Conservation (phyloP, 2,797 vertebrate genomes). For the Rhinogobio ventralis region DNA sequence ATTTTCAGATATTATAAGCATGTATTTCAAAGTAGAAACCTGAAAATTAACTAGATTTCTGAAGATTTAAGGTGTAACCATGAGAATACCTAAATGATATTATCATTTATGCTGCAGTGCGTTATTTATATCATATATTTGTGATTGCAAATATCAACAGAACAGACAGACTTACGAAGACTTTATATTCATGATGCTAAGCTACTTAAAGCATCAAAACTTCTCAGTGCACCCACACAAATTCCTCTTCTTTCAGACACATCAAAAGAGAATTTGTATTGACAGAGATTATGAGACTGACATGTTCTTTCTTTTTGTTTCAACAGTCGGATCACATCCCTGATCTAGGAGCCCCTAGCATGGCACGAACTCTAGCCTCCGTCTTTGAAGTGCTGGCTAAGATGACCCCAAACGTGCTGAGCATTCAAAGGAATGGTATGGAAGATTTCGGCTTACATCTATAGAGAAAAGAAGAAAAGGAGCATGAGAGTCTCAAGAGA, state of each 20-base stretch:
- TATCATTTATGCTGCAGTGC: not conserved
- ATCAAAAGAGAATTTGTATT: slow-evolving; percentile 53
- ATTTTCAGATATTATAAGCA: not conserved
- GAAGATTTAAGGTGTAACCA: not conserved
- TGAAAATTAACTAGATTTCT: not conserved
- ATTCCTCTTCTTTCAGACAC: slow-evolving; percentile 27
- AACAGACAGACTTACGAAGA: not conserved
- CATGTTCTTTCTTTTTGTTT: slow-evolving; percentile 43
- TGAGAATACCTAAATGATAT: not conserved
- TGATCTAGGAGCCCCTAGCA: slow-evolving; percentile 24
- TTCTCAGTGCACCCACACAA: not conserved
- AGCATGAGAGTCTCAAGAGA: slow-evolving; percentile 30
- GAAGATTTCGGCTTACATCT: slow-evolving; percentile 29
- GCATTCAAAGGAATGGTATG: slow-evolving; percentile 35
- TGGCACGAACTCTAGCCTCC: not conserved
- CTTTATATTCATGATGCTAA: slow-evolving; percentile 27
- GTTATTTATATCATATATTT: not conserved
- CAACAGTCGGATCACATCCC: slow-evolving; percentile 18
- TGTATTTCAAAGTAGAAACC: not conserved
- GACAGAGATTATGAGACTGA: slow-evolving; percentile 56
- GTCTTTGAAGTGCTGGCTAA: slow-evolving; percentile 50
- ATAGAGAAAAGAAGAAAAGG: slow-evolving; percentile 36
- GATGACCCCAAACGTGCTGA: slow-evolving; percentile 41
- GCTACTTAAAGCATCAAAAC: slow-evolving; percentile 31
- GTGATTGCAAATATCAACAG: not conserved